A percentile compares a stretch with the other conserved stretches of the same genome.
Evolutionary conservation across 2,888 invertebrate species (phyloP).

Genomic region (Zele albiditarsus): DNA sequence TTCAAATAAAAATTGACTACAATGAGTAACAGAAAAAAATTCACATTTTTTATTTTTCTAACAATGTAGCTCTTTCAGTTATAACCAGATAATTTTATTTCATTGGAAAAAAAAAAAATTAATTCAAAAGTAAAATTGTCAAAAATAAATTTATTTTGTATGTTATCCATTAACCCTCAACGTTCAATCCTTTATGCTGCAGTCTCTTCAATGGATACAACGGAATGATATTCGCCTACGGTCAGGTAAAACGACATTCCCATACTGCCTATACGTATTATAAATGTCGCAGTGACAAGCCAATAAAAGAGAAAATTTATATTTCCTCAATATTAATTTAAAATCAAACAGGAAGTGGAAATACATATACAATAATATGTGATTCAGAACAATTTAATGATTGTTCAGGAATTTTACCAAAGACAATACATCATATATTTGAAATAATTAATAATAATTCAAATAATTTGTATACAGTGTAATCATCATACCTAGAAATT

Average conservation of each 20-base stretch:
- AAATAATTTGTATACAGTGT: constrained; percentile 67
- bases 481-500: constrained; percentile 76
- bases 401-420: constrained; percentile 74
- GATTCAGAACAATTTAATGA: constrained; percentile 70
- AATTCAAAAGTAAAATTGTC: not conserved
- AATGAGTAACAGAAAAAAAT: not conserved
- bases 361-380: constrained; percentile 75
- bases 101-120: not conserved
- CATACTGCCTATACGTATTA: not conserved
- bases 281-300: not conserved
- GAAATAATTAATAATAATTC: constrained; percentile 68
- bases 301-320: constrained; percentile 14
- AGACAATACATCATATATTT: constrained; percentile 74
- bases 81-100: constrained; percentile 71
- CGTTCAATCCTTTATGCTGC: constrained; percentile 28
- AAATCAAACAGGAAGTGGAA: constrained; percentile 75
- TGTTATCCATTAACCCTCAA: not conserved
- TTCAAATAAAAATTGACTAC: not conserved
- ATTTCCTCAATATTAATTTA: not conserved
- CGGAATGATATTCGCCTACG: constrained; percentile 76
- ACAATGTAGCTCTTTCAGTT: constrained; percentile 73
- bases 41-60: constrained; percentile 66
- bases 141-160: not conserved
- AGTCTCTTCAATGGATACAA: constrained; percentile 76
- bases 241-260: constrained; percentile 71